Conservation (phyloP, 2,888 invertebrate species). For the Papilio elwesi region DNA sequence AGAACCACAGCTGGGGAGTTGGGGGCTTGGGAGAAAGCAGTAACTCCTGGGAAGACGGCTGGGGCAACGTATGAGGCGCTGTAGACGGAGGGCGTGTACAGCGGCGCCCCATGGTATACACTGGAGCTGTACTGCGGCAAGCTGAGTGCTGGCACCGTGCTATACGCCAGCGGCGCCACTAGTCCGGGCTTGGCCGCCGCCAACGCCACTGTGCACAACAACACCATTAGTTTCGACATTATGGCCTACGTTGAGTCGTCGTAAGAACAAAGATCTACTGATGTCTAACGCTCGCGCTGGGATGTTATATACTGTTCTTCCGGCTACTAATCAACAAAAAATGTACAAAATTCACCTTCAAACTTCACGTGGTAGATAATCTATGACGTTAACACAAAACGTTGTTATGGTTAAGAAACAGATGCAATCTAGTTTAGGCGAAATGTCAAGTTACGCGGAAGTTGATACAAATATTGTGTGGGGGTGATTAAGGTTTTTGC, state of each 20-base stretch:
- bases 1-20: slow-evolving; percentile 76
- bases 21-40: slow-evolving; percentile 63
- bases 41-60: slow-evolving; percentile 45
- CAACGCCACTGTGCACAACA: slow-evolving; percentile 85
- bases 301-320: slow-evolving; percentile 67
- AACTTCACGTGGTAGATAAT: slow-evolving; percentile 56
- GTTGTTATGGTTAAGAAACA: slow-evolving; percentile 33
- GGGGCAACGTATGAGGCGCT: slow-evolving; percentile 49
- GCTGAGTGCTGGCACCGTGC: slow-evolving; percentile 51
- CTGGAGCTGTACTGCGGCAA: slow-evolving; percentile 59
- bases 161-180: slow-evolving; percentile 57
- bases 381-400: slow-evolving; percentile 43
- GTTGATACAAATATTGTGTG: slow-evolving; percentile 17
- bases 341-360: slow-evolving; percentile 55
- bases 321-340: slow-evolving; percentile 55
- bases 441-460: slow-evolving; percentile 37
- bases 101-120: slow-evolving; percentile 60
- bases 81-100: slow-evolving; percentile 54
- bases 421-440: not conserved
- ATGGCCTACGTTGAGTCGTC: slow-evolving; percentile 73
- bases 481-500: slow-evolving; percentile 3
- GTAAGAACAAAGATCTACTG: slow-evolving; percentile 67
- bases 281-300: slow-evolving; percentile 57
- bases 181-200: slow-evolving; percentile 81
- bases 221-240: slow-evolving; percentile 84